Evolutionary conservation across 2,888 invertebrate species (phyloP).

Genomic region (Ormyrus labotus): DNA sequence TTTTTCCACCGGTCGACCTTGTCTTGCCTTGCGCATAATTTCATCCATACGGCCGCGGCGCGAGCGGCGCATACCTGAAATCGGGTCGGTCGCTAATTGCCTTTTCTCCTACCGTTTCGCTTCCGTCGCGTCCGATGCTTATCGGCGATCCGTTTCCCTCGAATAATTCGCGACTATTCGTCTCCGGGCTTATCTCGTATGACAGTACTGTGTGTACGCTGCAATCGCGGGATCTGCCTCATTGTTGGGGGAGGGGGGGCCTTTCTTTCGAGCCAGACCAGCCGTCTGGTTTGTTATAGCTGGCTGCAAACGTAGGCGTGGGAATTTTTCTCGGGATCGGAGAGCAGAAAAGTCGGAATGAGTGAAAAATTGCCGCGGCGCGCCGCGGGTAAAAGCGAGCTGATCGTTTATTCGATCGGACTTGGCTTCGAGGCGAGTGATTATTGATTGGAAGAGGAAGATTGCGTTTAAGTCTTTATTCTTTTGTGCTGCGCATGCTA

Average conservation of each 20-base stretch:
- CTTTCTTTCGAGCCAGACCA: too few species aligned
- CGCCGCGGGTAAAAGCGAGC: too few species aligned
- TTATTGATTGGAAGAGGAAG: too few species aligned
- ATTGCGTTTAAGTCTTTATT: too few species aligned
- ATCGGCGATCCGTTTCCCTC: too few species aligned
- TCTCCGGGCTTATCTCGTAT: slow-evolving; percentile 14
- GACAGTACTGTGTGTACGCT: background rate
- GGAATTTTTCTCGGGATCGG: slow-evolving; percentile 5
- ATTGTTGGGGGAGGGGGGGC: too few species aligned
- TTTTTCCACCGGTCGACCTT: slow-evolving; percentile 32
- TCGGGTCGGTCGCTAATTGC: slow-evolving; percentile 5
- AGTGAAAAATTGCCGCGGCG: too few species aligned
- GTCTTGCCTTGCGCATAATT: slow-evolving; percentile 24
- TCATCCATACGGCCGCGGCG: background rate
- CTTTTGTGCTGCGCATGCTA: too few species aligned
- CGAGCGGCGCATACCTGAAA: background rate
- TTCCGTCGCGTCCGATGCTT: background rate
- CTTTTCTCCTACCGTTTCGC: background rate
- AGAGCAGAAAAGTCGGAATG: too few species aligned
- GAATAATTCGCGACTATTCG: slow-evolving; percentile 22
- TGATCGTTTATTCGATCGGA: too few species aligned
- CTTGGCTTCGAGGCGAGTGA: too few species aligned
- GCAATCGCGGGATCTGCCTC: too few species aligned
- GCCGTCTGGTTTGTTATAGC: background rate
- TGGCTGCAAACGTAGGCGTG: slow-evolving; percentile 9